phyloP scores from a whole-genome alignment of 2,888 invertebrate species.

The Incurvaria masculella region DNA sequence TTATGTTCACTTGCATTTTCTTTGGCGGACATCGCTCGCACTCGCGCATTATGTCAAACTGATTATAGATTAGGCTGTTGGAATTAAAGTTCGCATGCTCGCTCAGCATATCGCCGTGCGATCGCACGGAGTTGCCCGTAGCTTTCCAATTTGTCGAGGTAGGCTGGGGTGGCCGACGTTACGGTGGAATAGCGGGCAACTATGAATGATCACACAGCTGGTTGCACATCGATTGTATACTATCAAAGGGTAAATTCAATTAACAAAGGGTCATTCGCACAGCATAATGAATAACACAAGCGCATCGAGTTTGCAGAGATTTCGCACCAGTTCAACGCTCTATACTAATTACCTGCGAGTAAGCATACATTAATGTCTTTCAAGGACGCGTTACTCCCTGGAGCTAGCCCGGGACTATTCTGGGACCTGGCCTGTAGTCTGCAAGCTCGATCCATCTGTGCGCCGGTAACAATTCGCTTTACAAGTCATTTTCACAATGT shows the following conservation, averaged over 20 bases:
- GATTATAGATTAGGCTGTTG: neutral
- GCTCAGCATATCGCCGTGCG: neutral
- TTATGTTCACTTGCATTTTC: neutral
- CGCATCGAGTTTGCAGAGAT: too few relatives aligned
- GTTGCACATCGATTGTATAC: neutral
- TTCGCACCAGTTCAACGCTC: neutral
- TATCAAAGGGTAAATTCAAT: neutral
- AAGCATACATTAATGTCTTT: too few relatives aligned
- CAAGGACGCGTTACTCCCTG: neutral
- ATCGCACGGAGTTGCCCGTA: neutral
- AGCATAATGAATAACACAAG: neutral
- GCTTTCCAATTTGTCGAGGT: neutral
- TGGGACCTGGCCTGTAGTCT: neutral
- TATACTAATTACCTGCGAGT: neutral
- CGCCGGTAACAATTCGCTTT: neutral
- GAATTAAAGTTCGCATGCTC: neutral
- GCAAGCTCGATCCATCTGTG: neutral
- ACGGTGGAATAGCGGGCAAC: too few relatives aligned
- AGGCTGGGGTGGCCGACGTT: too few relatives aligned
- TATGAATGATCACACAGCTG: neutral
- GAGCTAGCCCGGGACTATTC: neutral
- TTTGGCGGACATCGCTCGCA: neutral
- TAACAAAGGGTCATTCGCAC: neutral
- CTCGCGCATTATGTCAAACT: neutral
- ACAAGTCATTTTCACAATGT: too few relatives aligned